Conservation (phyloP, 2,797 vertebrate species). For the Rallus crepitans region DNA sequence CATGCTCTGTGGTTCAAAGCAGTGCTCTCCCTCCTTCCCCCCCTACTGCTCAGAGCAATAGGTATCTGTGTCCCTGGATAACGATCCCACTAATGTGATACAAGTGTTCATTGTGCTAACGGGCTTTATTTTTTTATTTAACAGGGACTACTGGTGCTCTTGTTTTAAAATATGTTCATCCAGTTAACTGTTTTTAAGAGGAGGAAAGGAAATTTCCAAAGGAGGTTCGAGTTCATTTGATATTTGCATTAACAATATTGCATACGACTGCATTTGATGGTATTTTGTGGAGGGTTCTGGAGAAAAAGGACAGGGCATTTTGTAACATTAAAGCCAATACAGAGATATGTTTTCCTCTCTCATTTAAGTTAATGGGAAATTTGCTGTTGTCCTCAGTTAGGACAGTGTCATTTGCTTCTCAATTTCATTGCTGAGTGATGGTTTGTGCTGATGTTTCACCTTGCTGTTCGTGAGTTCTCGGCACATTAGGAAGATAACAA, state of each 20-base stretch:
- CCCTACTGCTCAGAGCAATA: neutral
- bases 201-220: conserved; percentile 17
- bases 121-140: neutral
- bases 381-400: conserved; percentile 38
- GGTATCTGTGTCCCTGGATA: neutral
- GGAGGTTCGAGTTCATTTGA: conserved; percentile 10
- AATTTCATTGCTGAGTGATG: conserved; percentile 64
- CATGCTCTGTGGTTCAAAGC: neutral
- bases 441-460: conserved; percentile 59
- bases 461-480: neutral
- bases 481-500: conserved; percentile 1
- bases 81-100: neutral
- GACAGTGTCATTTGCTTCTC: conserved; percentile 65
- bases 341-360: conserved; percentile 1
- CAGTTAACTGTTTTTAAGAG: neutral
- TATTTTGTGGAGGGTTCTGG: neutral
- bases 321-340: neutral
- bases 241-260: conserved; percentile 26
- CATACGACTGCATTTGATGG: neutral
- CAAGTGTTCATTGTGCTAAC: neutral
- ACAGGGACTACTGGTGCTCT: neutral
- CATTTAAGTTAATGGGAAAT: conserved; percentile 39
- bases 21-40: neutral
- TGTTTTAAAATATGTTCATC: neutral
- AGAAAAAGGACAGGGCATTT: conserved; percentile 16